These are phyloP conservation scores for Nematostella vectensis DNA, from an alignment of 92 coral and sea anemone genomes.

Conservation along the genomic window DNA sequence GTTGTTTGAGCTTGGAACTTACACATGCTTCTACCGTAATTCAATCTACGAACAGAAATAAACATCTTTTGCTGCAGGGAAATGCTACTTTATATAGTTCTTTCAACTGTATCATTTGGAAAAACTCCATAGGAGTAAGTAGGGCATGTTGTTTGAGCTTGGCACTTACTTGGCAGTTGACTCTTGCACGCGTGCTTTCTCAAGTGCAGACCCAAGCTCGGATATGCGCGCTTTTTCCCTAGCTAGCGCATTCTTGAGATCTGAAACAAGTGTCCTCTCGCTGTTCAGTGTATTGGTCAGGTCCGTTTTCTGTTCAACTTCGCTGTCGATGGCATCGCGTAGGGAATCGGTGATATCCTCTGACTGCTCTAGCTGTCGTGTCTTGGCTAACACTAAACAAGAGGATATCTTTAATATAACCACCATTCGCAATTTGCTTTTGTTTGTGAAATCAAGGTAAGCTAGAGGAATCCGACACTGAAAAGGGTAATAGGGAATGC, in stretches of 20 bases:
- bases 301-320: slow-evolving; percentile 48
- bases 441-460: too few relatives aligned
- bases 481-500: not conserved
- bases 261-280: slow-evolving; percentile 62
- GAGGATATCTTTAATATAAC: too few relatives aligned
- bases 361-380: slow-evolving; percentile 63
- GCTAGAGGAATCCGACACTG: not conserved
- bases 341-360: slow-evolving; percentile 43
- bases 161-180: slow-evolving; percentile 74
- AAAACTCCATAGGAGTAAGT: too few relatives aligned
- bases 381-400: slow-evolving; percentile 52
- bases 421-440: too few relatives aligned
- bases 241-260: slow-evolving; percentile 68
- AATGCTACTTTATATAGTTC: too few relatives aligned
- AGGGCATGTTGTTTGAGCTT: too few relatives aligned
- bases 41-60: too few relatives aligned
- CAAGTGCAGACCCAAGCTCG: slow-evolving; percentile 61
- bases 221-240: slow-evolving; percentile 60
- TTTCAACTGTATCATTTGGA: too few relatives aligned
- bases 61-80: too few relatives aligned
- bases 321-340: slow-evolving; percentile 45
- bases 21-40: too few relatives aligned
- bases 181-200: slow-evolving; percentile 68
- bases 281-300: slow-evolving; percentile 61
- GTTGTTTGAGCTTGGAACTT: too few relatives aligned